Conservation (phyloP, 64 coral and sea anemone genomes). For the Actinia tenebrosa region DNA sequence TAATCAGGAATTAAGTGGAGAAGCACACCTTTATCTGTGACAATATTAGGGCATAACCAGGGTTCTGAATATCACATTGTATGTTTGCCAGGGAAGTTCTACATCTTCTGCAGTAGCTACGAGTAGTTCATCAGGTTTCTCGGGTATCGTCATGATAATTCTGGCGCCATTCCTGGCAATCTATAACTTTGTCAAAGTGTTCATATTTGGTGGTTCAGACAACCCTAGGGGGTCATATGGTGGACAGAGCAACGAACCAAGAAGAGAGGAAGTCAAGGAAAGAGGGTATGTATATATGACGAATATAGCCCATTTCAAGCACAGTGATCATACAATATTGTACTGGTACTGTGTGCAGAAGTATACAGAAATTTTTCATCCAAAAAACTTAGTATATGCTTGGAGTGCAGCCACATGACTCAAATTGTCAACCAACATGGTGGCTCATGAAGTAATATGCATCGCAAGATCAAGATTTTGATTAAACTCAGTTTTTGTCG, state of each 20-base stretch:
- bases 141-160: constrained; percentile 29
- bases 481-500: no score
- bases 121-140: constrained; percentile 8
- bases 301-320: no score
- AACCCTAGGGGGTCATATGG: constrained; percentile 60
- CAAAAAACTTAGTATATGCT: no score
- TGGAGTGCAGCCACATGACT: no score
- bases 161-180: constrained; percentile 78
- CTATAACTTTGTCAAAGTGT: constrained; percentile 66
- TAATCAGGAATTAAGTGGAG: neutral
- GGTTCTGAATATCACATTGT: neutral
- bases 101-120: neutral
- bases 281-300: neutral
- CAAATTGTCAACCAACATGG: no score
- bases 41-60: no score
- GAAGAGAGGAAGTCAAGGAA: constrained; percentile 8
- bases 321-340: no score
- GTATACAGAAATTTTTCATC: no score
- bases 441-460: no score
- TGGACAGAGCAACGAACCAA: neutral
- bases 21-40: no score
- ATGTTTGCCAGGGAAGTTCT: neutral
- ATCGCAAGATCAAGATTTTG: no score
- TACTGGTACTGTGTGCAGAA: no score
- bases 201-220: constrained; percentile 70